These are phyloP conservation scores for Crotalus helleri DNA, from an alignment of 2,113 vertebrate genomes.

Conservation along the genomic window DNA sequence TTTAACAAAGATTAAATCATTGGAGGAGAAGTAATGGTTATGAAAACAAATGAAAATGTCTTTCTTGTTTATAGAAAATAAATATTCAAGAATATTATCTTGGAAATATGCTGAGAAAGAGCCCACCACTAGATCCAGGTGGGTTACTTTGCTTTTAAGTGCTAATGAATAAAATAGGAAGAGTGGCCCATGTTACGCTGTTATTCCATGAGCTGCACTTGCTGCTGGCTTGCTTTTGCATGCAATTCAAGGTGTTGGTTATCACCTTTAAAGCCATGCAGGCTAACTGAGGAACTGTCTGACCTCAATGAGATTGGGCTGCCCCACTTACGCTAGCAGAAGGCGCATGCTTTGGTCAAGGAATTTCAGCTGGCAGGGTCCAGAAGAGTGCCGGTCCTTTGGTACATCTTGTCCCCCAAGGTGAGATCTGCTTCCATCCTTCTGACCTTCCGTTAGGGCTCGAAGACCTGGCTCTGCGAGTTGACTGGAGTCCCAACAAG, in stretches of 20 bases:
- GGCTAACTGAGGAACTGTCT: not conserved
- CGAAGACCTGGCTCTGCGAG: not conserved
- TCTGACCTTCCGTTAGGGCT: not conserved
- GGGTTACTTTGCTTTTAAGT: conserved; percentile 46
- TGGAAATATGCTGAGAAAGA: conserved; percentile 81
- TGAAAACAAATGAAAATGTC: not conserved
- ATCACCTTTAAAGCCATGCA: not conserved
- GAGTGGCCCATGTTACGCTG: not conserved
- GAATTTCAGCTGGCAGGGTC: not conserved
- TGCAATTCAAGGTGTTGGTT: not conserved
- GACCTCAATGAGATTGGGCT: not conserved
- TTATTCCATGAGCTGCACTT: not conserved
- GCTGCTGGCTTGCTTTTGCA: not conserved
- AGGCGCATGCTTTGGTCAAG: not conserved
- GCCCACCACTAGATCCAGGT: conserved; percentile 76
- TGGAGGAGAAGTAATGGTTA: not conserved
- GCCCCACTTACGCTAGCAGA: not conserved
- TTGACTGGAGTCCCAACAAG: not conserved
- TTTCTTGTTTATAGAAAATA: conserved; percentile 78
- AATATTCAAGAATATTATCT: conserved; percentile 95
- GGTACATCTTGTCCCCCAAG: not conserved
- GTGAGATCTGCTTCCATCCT: not conserved
- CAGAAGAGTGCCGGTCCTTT: not conserved
- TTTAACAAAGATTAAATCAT: not conserved
- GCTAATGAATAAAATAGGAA: not conserved